These are phyloP conservation scores for Antitype chi DNA, from an alignment of 2,888 invertebrate species.

Conservation along the genomic window DNA sequence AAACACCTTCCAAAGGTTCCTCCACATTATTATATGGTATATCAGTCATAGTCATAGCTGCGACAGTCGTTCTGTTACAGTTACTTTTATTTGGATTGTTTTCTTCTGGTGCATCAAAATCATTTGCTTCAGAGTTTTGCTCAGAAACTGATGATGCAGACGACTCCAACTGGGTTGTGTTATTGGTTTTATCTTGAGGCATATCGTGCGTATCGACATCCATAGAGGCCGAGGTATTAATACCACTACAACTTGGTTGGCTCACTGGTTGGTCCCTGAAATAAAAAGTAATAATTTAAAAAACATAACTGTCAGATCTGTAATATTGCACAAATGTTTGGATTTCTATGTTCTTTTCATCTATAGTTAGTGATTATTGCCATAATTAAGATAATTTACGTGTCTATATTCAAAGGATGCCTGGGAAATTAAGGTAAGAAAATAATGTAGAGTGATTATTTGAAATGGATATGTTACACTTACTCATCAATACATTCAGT, in stretches of 20 bases:
- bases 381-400: not conserved
- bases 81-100: slow-evolving; percentile 45
- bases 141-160: slow-evolving; percentile 76
- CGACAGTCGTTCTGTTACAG: slow-evolving; percentile 61
- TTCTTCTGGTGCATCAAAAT: slow-evolving; percentile 72
- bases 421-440: not conserved
- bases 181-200: slow-evolving; percentile 62
- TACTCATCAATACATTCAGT: slow-evolving; percentile 87
- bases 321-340: not conserved
- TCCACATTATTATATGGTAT: slow-evolving; percentile 54
- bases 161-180: slow-evolving; percentile 67
- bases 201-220: slow-evolving; percentile 55
- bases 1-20: slow-evolving; percentile 63
- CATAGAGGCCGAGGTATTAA: slow-evolving; percentile 60
- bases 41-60: slow-evolving; percentile 80
- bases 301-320: not conserved
- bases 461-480: slow-evolving; percentile 61
- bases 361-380: not conserved
- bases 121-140: slow-evolving; percentile 73
- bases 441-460: not conserved
- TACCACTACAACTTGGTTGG: slow-evolving; percentile 73
- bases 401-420: not conserved
- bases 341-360: not conserved
- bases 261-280: slow-evolving; percentile 72
- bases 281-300: slow-evolving; percentile 37